Conservation (phyloP, 2,888 invertebrate species). For the Spodoptera littoralis region DNA sequence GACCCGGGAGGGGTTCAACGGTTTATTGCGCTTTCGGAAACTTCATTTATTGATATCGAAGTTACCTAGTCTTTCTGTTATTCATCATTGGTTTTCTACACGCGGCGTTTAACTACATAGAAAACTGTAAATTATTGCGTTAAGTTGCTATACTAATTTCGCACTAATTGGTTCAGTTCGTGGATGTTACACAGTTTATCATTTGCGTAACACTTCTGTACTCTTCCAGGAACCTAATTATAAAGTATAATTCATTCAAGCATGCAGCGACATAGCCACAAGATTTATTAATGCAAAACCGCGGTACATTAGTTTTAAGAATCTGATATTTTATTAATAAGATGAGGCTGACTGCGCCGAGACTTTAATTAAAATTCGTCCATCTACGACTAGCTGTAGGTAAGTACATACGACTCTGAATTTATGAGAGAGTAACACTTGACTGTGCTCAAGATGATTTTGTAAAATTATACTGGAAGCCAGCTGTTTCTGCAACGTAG, state of each 20-base stretch:
- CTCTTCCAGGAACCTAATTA: constrained; percentile 23
- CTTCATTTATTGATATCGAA: constrained; percentile 72
- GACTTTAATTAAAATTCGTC: constrained; percentile 72
- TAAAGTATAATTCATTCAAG: constrained; percentile 37
- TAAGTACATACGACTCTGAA: constrained; percentile 56
- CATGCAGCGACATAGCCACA: constrained; percentile 30
- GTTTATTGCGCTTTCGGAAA: constrained; percentile 80
- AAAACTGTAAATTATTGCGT: too few species aligned
- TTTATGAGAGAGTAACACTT: constrained; percentile 67
- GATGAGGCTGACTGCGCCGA: constrained; percentile 46
- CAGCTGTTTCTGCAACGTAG: constrained; percentile 63
- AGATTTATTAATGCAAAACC: constrained; percentile 49
- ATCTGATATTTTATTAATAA: constrained; percentile 61
- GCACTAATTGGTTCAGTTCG: not conserved
- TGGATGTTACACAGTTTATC: constrained; percentile 13
- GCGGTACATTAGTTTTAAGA: constrained; percentile 52
- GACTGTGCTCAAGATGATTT: constrained; percentile 65
- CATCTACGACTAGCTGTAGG: constrained; percentile 53
- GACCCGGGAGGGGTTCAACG: constrained; percentile 71
- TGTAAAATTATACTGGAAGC: constrained; percentile 64
- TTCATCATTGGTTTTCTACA: constrained; percentile 28
- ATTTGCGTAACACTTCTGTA: constrained; percentile 7
- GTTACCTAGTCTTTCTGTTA: constrained; percentile 50
- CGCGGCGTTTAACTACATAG: constrained; percentile 5
- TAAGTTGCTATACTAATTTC: too few species aligned